Evolutionary conservation across 2,797 vertebrate genomes (phyloP).

Genomic region (Nannoperca obscura): DNA sequence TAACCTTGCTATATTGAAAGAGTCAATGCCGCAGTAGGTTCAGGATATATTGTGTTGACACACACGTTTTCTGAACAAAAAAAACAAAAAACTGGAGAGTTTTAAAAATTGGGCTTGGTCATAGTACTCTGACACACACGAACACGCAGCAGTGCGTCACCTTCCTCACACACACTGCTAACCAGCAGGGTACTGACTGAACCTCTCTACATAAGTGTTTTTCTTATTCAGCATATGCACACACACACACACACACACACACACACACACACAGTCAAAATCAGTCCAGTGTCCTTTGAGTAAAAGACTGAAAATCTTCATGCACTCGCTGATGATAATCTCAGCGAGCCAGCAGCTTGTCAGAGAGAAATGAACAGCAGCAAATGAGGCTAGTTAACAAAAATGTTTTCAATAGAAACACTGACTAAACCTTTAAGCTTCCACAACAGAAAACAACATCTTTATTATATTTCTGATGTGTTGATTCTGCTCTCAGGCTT

Average conservation of each 20-base stretch:
- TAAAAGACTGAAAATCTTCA: not conserved
- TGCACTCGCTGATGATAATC: not conserved
- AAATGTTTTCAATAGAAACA: not conserved
- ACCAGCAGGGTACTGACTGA: constrained; percentile 20
- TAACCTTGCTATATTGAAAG: constrained; percentile 20
- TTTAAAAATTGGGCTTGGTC: not conserved
- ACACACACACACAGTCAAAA: not conserved
- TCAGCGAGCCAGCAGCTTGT: not conserved
- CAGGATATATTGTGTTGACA: constrained; percentile 10
- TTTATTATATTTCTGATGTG: constrained; percentile 1
- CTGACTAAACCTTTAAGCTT: not conserved
- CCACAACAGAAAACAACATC: not conserved
- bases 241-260: not conserved
- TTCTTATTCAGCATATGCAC: not conserved
- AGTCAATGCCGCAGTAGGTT: not conserved
- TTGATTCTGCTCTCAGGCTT: not conserved
- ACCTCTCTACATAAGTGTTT: constrained; percentile 4
- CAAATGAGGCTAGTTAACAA: constrained; percentile 4
- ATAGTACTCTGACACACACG: not conserved
- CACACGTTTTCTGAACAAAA: not conserved
- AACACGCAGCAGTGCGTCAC: constrained; percentile 9
- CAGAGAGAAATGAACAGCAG: not conserved
- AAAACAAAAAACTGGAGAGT: not conserved
- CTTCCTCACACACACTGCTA: constrained; percentile 30
- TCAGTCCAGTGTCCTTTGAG: not conserved